Base-by-base conservation (phyloP, 2,113 vertebrate genomes). In the Quiscalus mexicanus region DNA sequence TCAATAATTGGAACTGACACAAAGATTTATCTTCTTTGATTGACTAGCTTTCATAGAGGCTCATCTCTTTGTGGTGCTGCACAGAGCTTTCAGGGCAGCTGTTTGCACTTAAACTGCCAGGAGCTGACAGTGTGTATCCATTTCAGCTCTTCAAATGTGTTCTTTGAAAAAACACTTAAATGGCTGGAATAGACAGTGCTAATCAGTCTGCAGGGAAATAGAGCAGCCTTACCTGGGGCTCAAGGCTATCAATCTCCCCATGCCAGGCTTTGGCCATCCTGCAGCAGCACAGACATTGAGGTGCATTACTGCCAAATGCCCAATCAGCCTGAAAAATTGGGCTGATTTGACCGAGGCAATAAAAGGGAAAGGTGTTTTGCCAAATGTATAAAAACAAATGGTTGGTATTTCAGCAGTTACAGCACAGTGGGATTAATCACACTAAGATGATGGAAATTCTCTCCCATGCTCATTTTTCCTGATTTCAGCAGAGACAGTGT, bases 21-120 rank as follows among this genome's bases (percentile, higher is more conserved):
- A 62, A 74, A 83, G 93, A 93, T 96, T 96, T 95, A 88, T 96
- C 94, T 96, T 28, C 92, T 93, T 88, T 96, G 94, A 96, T 87
- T 96, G 96, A 97, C 90, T 95, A 15, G 67, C 76, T 93, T 84
- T 95, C 92, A 89, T 50, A 60, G 92, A 84, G 73, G 65, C 86
- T 91, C 95, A 77, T 95, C 96, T 95, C 93, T 95, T 94, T 91
- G 94, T 87, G 90, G 81, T n/a, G 59, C 90, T 59, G 93, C 69
- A 68, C 56, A 18, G 87, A 76, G 95, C 91, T 96, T 92, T 95
- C 83, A 14, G 86, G 92, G 89, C 92, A 95, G 92, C 92, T 96
- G 96, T 95, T 96, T 96, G 94, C 92, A 85, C 90, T 96, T 92
- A 94, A 94, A 87, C 86, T 96, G 96, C 96, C 96, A 92, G 93